phyloP scores from a whole-genome alignment of 1,140 invertebrate genomes.

The Mya arenaria region DNA sequence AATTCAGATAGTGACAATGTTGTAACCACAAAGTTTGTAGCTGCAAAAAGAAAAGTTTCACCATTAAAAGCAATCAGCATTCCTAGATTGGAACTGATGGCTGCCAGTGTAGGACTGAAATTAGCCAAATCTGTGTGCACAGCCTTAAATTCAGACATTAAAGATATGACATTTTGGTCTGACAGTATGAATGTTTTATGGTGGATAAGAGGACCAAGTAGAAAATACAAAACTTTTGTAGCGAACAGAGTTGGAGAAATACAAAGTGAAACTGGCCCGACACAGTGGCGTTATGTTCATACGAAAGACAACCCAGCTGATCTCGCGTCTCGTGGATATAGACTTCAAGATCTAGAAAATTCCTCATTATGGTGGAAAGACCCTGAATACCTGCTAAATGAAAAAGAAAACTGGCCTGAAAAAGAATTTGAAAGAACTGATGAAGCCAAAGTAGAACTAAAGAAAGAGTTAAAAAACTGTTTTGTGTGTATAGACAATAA shows the following conservation, averaged over 20 bases:
- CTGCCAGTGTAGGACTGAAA: not conserved
- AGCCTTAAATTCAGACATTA: not conserved
- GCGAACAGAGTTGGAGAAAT: conserved; percentile 39
- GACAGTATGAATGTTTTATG: conserved; percentile 37
- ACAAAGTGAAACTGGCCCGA: not conserved
- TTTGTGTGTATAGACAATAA: too few relatives aligned
- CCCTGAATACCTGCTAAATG: not conserved
- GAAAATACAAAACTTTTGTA: conserved; percentile 25
- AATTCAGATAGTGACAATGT: not conserved
- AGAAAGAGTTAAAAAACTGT: too few relatives aligned
- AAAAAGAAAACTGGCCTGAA: not conserved
- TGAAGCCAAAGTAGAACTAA: not conserved
- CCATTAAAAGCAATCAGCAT: conserved; percentile 15
- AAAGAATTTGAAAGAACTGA: not conserved
- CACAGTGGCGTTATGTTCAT: conserved; percentile 27
- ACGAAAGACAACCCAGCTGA: conserved; percentile 3
- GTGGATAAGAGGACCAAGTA: conserved; percentile 14
- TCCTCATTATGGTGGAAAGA: conserved; percentile 7
- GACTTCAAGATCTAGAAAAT: not conserved
- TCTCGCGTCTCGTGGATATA: not conserved
- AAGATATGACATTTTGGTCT: conserved; percentile 23
- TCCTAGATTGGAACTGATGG: conserved; percentile 25
- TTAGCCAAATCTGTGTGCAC: not conserved
- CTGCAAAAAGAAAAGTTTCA: conserved; percentile 10
- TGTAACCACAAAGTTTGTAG: not conserved